Conservation (phyloP, 2,113 vertebrate genomes). For the Asarcornis scutulata region DNA sequence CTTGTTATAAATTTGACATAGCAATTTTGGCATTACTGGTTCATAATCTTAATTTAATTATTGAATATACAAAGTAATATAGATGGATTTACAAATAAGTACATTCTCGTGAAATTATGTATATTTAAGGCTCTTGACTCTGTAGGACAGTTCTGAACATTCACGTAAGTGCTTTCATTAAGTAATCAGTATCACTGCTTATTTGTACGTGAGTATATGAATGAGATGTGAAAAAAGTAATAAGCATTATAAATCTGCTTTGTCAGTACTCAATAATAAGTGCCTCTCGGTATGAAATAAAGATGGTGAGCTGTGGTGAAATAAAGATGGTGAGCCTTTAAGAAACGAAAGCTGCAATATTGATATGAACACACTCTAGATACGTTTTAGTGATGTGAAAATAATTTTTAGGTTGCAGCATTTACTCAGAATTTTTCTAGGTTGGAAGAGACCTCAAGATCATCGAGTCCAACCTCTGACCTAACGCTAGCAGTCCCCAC, state of each 20-base stretch:
- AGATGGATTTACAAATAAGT: neutral
- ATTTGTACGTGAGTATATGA: neutral
- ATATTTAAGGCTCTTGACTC: neutral
- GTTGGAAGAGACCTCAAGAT: too few relatives aligned
- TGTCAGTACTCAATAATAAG: neutral
- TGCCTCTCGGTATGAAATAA: neutral
- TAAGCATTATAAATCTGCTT: neutral
- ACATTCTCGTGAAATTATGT: neutral
- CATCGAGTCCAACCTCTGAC: too few relatives aligned
- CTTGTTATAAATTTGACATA: neutral
- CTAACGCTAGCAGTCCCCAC: too few relatives aligned
- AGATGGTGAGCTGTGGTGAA: neutral
- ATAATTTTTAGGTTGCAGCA: neutral
- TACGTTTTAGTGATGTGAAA: neutral
- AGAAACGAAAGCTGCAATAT: neutral
- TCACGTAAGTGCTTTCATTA: constrained; percentile 9
- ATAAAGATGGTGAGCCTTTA: neutral
- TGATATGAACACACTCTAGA: neutral
- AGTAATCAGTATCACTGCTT: neutral
- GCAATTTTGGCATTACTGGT: neutral
- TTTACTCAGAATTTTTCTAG: too few relatives aligned
- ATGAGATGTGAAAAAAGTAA: neutral
- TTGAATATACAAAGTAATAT: neutral
- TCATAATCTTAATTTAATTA: constrained; percentile 2
- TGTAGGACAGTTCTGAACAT: neutral